Conservation (phyloP, 2,113 vertebrate species). For the Morone chrysops region DNA sequence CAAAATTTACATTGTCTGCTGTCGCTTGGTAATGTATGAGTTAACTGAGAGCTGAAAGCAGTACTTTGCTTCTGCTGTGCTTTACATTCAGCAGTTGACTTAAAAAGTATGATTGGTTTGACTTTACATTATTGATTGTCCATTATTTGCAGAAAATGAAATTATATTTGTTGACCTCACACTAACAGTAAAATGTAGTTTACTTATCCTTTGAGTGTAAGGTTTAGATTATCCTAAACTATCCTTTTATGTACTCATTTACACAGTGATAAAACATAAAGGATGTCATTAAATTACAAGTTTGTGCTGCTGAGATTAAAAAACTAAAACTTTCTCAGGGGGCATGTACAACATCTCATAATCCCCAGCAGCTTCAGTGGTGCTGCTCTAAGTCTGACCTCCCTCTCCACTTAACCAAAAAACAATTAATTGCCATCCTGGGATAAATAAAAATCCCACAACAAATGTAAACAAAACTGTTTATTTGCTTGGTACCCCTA, state of each 20-base stretch:
- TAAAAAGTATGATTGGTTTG: neutral
- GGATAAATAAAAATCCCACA: slow-evolving; percentile 22
- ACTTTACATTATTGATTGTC: neutral
- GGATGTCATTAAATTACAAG: neutral
- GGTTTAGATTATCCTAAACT: neutral
- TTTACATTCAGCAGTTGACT: neutral
- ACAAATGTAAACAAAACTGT: slow-evolving; percentile 1
- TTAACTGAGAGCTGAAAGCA: neutral
- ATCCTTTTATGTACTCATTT: neutral
- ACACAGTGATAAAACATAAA: neutral
- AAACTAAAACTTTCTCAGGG: neutral
- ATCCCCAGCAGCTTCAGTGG: neutral
- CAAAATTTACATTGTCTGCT: neutral
- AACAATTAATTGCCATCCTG: slow-evolving; percentile 27
- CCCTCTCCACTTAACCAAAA: slow-evolving; percentile 5
- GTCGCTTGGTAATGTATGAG: neutral
- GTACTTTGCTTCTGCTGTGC: neutral
- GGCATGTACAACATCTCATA: slow-evolving; percentile 16
- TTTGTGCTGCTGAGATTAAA: neutral
- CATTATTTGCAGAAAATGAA: neutral
- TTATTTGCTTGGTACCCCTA: neutral
- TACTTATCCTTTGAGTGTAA: neutral
- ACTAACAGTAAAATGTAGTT: neutral
- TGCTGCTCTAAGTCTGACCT: slow-evolving; percentile 4
- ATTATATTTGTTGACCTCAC: neutral